Conservation (phyloP, 2,888 invertebrate genomes). For the Seladonia tumulorum region DNA sequence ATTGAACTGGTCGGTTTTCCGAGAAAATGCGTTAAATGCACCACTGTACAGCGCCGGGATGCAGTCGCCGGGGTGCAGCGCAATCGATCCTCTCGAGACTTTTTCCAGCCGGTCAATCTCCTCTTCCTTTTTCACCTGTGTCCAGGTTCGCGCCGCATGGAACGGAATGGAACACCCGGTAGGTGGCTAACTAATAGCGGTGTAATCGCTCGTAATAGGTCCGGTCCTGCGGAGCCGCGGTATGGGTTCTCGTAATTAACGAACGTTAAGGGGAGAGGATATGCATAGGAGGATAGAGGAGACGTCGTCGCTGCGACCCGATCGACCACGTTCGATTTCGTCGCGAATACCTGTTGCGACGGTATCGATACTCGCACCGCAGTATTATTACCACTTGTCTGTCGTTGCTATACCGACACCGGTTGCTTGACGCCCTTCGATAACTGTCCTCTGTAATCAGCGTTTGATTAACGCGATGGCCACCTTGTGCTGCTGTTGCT, state of each 20-base stretch:
- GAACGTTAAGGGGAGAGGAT: conserved; percentile 52
- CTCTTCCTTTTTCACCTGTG: conserved; percentile 59
- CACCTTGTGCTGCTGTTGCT: not conserved
- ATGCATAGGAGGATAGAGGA: conserved; percentile 34
- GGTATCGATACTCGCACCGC: not conserved
- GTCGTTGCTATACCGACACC: not conserved
- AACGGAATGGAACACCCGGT: conserved; percentile 77
- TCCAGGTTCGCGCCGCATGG: conserved; percentile 56
- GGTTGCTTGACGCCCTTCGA: not conserved
- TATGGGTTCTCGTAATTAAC: conserved; percentile 77
- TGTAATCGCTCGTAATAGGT: conserved; percentile 81
- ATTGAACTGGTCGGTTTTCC: not conserved
- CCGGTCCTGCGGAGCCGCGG: conserved; percentile 75
- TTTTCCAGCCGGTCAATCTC: conserved; percentile 49
- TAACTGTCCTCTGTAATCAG: not conserved
- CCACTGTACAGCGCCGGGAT: conserved; percentile 29
- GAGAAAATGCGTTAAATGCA: not conserved
- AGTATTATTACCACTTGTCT: not conserved
- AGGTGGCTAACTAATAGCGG: conserved; percentile 80
- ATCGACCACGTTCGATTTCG: conserved; percentile 19
- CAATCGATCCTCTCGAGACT: conserved; percentile 67
- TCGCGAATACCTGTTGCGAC: not conserved
- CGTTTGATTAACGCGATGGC: not conserved
- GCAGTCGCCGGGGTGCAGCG: conserved; percentile 66
- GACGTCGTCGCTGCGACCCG: conserved; percentile 17